A percentile compares a stretch with the other conserved stretches of the same genome.
Conservation (phyloP, 2,888 invertebrate genomes). For the Ophion slaviceki region DNA sequence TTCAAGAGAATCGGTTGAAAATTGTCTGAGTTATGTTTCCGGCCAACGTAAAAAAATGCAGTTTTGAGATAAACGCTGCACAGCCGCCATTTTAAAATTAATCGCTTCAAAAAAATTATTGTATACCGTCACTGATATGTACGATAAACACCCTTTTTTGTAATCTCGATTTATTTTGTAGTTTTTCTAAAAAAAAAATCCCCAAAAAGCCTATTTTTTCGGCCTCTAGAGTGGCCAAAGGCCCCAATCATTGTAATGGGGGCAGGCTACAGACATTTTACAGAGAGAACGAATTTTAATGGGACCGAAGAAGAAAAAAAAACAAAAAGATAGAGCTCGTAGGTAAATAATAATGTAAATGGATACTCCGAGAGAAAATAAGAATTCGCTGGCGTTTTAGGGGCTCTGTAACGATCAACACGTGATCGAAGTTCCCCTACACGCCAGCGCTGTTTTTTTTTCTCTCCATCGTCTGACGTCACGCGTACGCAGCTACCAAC, state of each 20-base stretch:
- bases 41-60: no score
- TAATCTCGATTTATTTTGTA: no score
- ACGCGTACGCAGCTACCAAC: conserved; percentile 4
- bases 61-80: no score
- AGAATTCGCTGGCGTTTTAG: conserved; percentile 29
- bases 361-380: neutral
- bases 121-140: no score
- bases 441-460: conserved; percentile 65
- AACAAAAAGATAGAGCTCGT: conserved; percentile 12
- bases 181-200: no score
- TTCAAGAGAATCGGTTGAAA: no score
- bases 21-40: no score
- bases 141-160: no score
- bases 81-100: no score
- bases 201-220: no score
- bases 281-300: conserved; percentile 6
- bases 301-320: neutral
- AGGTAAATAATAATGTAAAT: conserved; percentile 20
- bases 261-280: neutral
- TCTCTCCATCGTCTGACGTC: conserved; percentile 26
- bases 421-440: conserved; percentile 67
- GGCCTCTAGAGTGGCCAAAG: no score
- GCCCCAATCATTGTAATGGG: neutral
- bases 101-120: no score
- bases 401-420: conserved; percentile 76